These are phyloP conservation scores for Dermochelys coriacea DNA, from an alignment of 2,797 vertebrate genomes.

Conservation along the genomic window DNA sequence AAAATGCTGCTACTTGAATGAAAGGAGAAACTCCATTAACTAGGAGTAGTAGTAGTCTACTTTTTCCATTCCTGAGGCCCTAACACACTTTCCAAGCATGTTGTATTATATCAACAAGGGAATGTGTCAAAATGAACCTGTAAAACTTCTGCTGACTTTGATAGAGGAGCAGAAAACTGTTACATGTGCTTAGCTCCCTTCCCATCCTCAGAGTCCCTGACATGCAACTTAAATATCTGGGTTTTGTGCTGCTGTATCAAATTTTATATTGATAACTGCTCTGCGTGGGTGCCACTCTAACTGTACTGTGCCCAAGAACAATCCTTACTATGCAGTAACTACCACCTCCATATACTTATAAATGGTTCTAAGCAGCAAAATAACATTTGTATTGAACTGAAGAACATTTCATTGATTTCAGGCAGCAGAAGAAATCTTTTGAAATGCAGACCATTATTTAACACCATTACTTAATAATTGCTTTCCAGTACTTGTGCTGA, in stretches of 20 bases:
- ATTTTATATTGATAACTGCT: constrained; percentile 33
- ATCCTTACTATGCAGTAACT: constrained; percentile 15
- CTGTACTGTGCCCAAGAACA: background rate
- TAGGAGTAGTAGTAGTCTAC: background rate
- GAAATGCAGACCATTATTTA: constrained; percentile 73
- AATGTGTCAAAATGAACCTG: constrained; percentile 52
- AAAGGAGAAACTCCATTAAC: constrained; percentile 4
- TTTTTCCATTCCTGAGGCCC: constrained; percentile 42
- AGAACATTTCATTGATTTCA: constrained; percentile 81
- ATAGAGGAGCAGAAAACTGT: constrained; percentile 35
- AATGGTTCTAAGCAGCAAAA: constrained; percentile 73
- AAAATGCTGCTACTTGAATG: constrained; percentile 42
- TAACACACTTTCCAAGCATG: constrained; percentile 38
- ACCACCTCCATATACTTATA: constrained; percentile 34
- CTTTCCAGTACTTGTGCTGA: constrained; percentile 48
- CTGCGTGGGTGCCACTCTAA: background rate
- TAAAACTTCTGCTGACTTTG: constrained; percentile 47
- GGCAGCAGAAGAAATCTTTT: constrained; percentile 61
- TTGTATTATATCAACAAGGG: constrained; percentile 10
- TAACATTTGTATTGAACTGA: constrained; percentile 80
- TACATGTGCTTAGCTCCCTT: constrained; percentile 5
- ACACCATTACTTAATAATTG: constrained; percentile 70
- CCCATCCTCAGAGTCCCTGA: background rate
- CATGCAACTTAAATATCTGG: constrained; percentile 54
- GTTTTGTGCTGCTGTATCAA: constrained; percentile 40